Evolutionary conservation across 53 echinoderm and acorn worm species (phyloP), one percentile per base, ranked within the genome.

Genomic region (Temnopleurus reevesii): DNA sequence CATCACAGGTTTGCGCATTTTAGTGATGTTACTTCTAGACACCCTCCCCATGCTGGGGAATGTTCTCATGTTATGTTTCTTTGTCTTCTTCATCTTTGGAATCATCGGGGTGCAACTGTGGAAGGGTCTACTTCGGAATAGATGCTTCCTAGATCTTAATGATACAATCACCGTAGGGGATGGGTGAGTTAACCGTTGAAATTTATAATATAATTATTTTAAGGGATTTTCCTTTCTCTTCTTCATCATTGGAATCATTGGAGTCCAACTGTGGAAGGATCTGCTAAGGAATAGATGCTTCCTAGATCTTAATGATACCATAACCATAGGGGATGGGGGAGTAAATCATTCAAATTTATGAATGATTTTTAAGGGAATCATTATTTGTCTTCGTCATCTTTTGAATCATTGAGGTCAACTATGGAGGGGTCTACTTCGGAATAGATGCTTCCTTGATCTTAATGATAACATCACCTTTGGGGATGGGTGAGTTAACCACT

Each of bases 321-420:
- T 66, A 36, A 71, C 66, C 23, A 35, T 51, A 23, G 88, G 88
- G 88, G n/a, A n/a, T n/a, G n/a, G n/a, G n/a, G 65, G 9, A 87
- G 88, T 87, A 23, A 26, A 34, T 15, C 21, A 71, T n/a, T n/a
- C n/a, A n/a, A n/a, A n/a, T n/a, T n/a, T n/a, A n/a, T n/a, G n/a
- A n/a, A n/a, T n/a, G n/a, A n/a, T n/a, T n/a, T n/a, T n/a, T n/a
- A n/a, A n/a, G n/a, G n/a, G n/a, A n/a, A n/a, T n/a, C n/a, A n/a
- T 99, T 99, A 91, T 99, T 99, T 45, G 99, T 99, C 51, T 99
- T 99, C 99, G 96, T 99, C 91, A 99, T 99, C 89, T 99, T 99
- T 89, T 96, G 99, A 17, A 99, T 99, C 89, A 95, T 99, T 53
- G 99, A 96, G 46, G 99, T 99, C 96, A 96, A 89, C 91, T 96